phyloP scores from a whole-genome alignment of 2,113 vertebrate species.

The Noctilio leporinus region DNA sequence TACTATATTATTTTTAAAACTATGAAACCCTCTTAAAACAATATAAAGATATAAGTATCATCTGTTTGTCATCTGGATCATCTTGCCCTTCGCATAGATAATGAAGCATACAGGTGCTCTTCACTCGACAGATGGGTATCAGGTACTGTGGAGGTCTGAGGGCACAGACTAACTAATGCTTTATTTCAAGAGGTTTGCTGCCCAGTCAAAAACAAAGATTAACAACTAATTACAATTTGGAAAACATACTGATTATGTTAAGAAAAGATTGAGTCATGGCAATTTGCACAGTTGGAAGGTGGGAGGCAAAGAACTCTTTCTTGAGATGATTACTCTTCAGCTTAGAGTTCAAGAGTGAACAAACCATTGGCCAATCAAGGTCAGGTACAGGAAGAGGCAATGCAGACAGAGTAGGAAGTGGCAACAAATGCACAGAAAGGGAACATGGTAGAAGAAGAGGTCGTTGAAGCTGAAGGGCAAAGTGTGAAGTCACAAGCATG shows the following conservation, averaged over 20 bases:
- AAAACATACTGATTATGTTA: background rate
- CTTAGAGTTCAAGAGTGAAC: background rate
- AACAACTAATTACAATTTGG: background rate
- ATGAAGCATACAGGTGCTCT: background rate
- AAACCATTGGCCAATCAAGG: background rate
- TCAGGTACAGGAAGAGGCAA: background rate
- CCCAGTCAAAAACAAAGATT: background rate
- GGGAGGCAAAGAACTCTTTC: background rate
- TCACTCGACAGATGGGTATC: background rate
- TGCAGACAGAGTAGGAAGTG: background rate
- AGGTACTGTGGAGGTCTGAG: background rate
- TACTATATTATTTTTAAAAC: background rate
- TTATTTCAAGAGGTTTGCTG: background rate
- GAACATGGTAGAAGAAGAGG: rapidly evolving
- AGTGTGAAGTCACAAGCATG: background rate
- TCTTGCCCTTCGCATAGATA: background rate
- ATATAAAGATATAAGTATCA: background rate
- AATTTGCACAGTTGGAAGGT: background rate
- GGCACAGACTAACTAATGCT: background rate
- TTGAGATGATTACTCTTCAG: background rate
- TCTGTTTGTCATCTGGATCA: background rate
- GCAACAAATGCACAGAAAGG: background rate
- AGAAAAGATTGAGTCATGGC: background rate
- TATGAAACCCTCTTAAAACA: background rate
- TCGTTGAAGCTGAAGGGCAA: background rate